These are phyloP conservation scores for Promerops cafer DNA, from an alignment of 2,113 vertebrate species.

Conservation along the genomic window DNA sequence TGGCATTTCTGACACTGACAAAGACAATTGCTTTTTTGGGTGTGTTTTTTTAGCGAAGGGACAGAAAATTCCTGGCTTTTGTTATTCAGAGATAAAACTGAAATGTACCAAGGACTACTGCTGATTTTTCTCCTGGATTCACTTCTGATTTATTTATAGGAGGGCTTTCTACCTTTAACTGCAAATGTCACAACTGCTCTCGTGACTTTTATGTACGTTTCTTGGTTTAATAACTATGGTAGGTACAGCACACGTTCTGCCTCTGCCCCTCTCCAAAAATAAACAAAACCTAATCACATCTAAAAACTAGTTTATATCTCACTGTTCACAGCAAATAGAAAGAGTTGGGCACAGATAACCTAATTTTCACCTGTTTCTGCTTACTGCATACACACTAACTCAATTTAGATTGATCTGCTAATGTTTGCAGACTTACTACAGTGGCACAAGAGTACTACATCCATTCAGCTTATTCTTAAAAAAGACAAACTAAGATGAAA, in stretches of 20 bases:
- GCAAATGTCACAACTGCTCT: slow-evolving; percentile 16
- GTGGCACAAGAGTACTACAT: slow-evolving; percentile 59
- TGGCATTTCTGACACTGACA: not conserved
- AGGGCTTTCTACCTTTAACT: slow-evolving; percentile 11
- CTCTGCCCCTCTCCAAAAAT: slow-evolving; percentile 41
- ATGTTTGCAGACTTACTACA: slow-evolving; percentile 69
- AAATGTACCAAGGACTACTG: not conserved
- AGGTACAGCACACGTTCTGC: slow-evolving; percentile 35
- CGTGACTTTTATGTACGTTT: slow-evolving; percentile 33
- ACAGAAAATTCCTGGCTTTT: not conserved
- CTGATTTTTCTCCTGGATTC: not conserved
- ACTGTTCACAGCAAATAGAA: slow-evolving; percentile 70
- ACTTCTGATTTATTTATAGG: slow-evolving; percentile 28
- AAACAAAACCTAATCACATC: slow-evolving; percentile 70
- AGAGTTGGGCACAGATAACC: slow-evolving; percentile 73
- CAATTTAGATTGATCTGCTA: slow-evolving; percentile 77
- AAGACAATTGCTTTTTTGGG: not conserved
- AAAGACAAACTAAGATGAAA: slow-evolving; percentile 66
- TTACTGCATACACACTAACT: slow-evolving; percentile 74
- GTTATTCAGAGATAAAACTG: slow-evolving; percentile 28
- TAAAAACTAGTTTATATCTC: slow-evolving; percentile 74
- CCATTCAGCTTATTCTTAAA: slow-evolving; percentile 56
- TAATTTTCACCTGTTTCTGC: slow-evolving; percentile 79
- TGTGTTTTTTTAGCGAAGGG: not conserved
- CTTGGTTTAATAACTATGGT: slow-evolving; percentile 45